These are phyloP conservation scores for Bugulina stolonifera DNA, from an alignment of 2,888 invertebrate genomes.

Conservation along the genomic window DNA sequence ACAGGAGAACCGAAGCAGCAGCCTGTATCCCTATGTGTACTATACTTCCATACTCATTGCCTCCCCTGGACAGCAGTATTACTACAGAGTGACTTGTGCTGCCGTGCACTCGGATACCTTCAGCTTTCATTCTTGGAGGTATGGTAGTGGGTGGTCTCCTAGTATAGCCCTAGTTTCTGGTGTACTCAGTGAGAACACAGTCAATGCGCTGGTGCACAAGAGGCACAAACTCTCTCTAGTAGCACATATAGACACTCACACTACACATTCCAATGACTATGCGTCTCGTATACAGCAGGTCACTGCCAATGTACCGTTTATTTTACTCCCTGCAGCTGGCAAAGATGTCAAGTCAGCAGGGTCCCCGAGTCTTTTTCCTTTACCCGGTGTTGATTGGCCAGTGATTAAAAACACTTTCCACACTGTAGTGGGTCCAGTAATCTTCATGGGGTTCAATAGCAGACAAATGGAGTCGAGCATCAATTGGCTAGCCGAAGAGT, in stretches of 20 bases:
- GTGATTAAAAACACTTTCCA: background rate
- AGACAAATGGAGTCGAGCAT: background rate
- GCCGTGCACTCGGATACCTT: background rate
- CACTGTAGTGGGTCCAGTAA: background rate
- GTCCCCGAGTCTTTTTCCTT: background rate
- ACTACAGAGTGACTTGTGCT: background rate
- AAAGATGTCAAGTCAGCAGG: background rate
- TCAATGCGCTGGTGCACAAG: background rate
- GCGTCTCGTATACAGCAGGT: background rate
- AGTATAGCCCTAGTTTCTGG: slow-evolving; percentile 12
- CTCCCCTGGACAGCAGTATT: background rate
- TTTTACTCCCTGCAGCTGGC: background rate
- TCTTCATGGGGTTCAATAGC: background rate
- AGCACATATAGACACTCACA: background rate
- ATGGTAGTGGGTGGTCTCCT: background rate
- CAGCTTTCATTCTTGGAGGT: slow-evolving; percentile 1
- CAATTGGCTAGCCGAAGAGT: background rate
- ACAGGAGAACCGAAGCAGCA: background rate
- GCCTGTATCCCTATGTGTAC: background rate
- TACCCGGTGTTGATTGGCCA: background rate
- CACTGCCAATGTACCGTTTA: background rate
- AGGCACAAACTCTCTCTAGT: background rate
- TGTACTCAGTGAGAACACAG: background rate
- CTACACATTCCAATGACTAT: background rate
- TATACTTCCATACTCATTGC: background rate